A percentile compares a stretch with the other conserved stretches of the same genome.
Conservation (phyloP, 2,888 invertebrate species). For the Scaptomyza polygonia region DNA sequence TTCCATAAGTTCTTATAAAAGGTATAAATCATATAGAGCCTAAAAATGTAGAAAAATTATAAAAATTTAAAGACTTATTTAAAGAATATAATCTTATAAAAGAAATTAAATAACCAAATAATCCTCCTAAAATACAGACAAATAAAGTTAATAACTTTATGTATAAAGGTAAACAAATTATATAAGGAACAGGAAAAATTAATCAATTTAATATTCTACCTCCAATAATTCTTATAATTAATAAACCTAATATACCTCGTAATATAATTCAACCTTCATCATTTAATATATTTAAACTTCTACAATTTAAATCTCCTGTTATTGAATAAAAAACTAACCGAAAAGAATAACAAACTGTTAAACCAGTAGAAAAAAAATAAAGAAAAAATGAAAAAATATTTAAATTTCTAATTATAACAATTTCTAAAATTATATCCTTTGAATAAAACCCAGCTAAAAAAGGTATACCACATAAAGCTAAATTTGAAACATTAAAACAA, state of each 20-base stretch:
- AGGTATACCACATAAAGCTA: conserved; percentile 87
- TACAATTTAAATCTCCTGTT: conserved; percentile 85
- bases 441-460: conserved; percentile 89
- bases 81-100: neutral
- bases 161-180: conserved; percentile 86
- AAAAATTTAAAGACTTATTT: conserved; percentile 48
- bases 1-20: conserved; percentile 80
- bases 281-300: conserved; percentile 85
- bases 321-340: conserved; percentile 86
- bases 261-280: conserved; percentile 85
- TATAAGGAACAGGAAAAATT: conserved; percentile 85
- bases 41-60: conserved; percentile 83
- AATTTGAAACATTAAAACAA: conserved; percentile 87
- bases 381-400: conserved; percentile 86
- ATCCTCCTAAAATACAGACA: conserved; percentile 84
- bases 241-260: conserved; percentile 83
- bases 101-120: conserved; percentile 84
- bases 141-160: conserved; percentile 86
- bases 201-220: conserved; percentile 86
- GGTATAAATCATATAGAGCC: conserved; percentile 85
- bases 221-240: conserved; percentile 84
- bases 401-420: conserved; percentile 85
- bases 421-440: conserved; percentile 87
- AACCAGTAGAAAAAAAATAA: conserved; percentile 85
- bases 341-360: conserved; percentile 86